Conservation (phyloP, 2,797 vertebrate genomes). For the Caiman crocodilus region DNA sequence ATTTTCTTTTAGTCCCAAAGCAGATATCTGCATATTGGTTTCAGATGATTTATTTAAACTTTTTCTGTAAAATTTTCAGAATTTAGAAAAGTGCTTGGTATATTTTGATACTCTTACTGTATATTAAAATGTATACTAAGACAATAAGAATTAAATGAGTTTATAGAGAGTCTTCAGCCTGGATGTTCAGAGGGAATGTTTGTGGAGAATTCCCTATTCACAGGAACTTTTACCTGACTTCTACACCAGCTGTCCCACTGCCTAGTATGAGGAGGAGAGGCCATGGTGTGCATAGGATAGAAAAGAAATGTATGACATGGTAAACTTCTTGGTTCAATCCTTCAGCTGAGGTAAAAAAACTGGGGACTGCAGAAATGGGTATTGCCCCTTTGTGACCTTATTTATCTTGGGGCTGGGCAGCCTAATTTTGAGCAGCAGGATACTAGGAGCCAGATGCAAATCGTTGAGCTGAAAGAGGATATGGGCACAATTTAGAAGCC, state of each 20-base stretch:
- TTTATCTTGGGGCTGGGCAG: not conserved
- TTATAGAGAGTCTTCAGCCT: not conserved
- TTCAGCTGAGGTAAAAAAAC: too few species aligned
- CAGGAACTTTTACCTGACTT: not conserved
- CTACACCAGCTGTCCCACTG: not conserved
- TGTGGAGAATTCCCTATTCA: not conserved
- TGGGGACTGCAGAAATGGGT: not conserved
- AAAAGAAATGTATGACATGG: not conserved
- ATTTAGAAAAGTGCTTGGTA: not conserved
- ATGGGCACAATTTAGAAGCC: too few species aligned
- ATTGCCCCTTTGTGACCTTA: accelerated
- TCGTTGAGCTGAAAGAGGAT: too few species aligned
- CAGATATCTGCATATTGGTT: not conserved
- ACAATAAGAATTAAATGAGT: not conserved
- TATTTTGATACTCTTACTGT: not conserved
- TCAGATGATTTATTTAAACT: not conserved
- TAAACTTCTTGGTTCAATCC: too few species aligned
- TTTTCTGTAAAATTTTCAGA: not conserved
- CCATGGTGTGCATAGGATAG: not conserved
- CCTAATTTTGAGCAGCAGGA: not conserved
- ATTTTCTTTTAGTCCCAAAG: not conserved
- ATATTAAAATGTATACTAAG: not conserved
- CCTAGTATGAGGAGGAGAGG: not conserved
- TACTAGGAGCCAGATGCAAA: not conserved
- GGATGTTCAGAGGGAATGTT: not conserved